Evolutionary conservation across 2,113 vertebrate genomes (phyloP).

Genomic region (Myodes glareolus): DNA sequence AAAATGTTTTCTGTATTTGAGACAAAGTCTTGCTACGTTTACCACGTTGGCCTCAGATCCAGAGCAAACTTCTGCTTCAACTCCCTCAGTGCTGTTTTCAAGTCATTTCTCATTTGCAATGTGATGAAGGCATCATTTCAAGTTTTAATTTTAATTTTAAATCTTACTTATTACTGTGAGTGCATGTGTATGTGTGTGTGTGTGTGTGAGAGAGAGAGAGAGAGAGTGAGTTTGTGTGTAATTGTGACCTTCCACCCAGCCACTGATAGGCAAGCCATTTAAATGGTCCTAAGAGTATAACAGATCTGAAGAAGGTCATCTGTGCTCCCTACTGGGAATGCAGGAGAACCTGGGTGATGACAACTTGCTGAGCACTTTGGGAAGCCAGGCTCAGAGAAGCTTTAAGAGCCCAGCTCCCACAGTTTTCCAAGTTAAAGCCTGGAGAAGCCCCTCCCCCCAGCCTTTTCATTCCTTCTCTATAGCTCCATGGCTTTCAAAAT

Average conservation of each 20-base stretch:
- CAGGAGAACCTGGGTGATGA: background rate
- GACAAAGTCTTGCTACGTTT: background rate
- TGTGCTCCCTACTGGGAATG: background rate
- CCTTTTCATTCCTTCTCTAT: background rate
- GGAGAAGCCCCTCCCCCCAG: background rate
- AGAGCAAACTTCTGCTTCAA: background rate
- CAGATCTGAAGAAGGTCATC: background rate
- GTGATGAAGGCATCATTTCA: background rate
- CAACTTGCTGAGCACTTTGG: background rate
- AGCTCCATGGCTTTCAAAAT: background rate
- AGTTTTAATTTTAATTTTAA: background rate
- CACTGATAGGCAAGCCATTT: slow-evolving; percentile 2
- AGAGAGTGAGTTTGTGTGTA: background rate
- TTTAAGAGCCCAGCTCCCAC: background rate
- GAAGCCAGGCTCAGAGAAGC: background rate
- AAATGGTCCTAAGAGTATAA: background rate
- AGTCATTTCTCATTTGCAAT: background rate
- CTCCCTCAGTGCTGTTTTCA: background rate
- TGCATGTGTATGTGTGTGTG: background rate
- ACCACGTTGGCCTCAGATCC: background rate
- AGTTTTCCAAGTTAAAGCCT: background rate
- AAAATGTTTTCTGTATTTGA: background rate
- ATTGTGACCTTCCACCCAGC: background rate
- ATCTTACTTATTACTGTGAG: background rate
- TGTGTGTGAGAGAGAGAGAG: no score